Percentiles rank a stretch among this genome's conserved stretches.
Evolutionary conservation across 1,140 invertebrate genomes (phyloP).

Genomic region (Drosophila cardini): DNA sequence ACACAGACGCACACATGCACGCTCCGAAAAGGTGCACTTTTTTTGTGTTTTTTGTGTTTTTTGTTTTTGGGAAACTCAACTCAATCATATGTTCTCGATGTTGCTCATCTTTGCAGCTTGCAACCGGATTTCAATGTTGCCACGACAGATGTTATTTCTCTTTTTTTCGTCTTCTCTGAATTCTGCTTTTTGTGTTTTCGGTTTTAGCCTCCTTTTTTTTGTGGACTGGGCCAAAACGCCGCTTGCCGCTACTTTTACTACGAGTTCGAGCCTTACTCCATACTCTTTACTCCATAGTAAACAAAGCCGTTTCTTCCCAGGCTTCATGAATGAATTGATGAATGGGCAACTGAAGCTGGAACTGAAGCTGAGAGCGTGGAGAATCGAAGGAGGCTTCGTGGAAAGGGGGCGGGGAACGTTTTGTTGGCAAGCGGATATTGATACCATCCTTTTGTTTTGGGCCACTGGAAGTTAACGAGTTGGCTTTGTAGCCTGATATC

Average conservation of each 20-base stretch:
- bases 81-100: constrained; percentile 72
- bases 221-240: constrained; percentile 62
- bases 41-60: constrained; percentile 57
- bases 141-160: constrained; percentile 68
- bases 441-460: constrained; percentile 3
- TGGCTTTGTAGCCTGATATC: neutral
- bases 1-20: constrained; percentile 44
- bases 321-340: constrained; percentile 69
- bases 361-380: neutral
- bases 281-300: constrained; percentile 53
- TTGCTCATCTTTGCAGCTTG: constrained; percentile 67
- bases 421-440: constrained; percentile 6
- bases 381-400: constrained; percentile 1
- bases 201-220: constrained; percentile 8
- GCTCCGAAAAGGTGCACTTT: constrained; percentile 67
- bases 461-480: constrained; percentile 8
- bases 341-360: constrained; percentile 42
- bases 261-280: constrained; percentile 19
- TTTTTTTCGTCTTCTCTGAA: constrained; percentile 21
- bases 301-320: constrained; percentile 50
- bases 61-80: constrained; percentile 47
- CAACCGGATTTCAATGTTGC: constrained; percentile 65
- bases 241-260: constrained; percentile 64
- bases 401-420: neutral
- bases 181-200: constrained; percentile 21